Percentiles rank a stretch among this genome's conserved stretches.
Evolutionary conservation across 2,888 invertebrate species (phyloP).

Genomic region (Schrankia costaestrigalis): DNA sequence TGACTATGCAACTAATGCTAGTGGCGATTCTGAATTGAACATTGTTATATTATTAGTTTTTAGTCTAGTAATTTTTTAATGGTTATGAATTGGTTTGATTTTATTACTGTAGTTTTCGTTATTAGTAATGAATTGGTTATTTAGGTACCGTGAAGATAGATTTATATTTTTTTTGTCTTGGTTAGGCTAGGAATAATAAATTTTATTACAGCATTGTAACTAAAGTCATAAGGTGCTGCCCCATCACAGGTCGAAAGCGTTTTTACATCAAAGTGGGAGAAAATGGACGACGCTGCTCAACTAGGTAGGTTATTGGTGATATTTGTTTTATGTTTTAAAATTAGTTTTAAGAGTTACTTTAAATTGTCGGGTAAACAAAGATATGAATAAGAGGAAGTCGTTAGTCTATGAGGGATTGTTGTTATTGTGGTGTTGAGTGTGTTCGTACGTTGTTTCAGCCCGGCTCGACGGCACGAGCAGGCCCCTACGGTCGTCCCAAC

Average conservation of each 20-base stretch:
- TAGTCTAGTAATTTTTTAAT: too few species aligned
- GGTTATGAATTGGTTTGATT: too few species aligned
- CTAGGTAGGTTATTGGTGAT: slow-evolving; percentile 86
- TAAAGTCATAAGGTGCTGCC: slow-evolving; percentile 67
- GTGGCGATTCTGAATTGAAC: background rate
- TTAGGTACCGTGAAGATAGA: too few species aligned
- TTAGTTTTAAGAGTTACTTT: slow-evolving; percentile 19
- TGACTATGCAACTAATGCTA: background rate
- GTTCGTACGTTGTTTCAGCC: slow-evolving; percentile 83
- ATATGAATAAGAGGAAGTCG: too few species aligned
- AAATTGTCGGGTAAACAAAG: too few species aligned
- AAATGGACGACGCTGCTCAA: slow-evolving; percentile 89
- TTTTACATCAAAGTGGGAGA: slow-evolving; percentile 90
- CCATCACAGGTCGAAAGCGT: slow-evolving; percentile 73
- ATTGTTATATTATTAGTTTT: too few species aligned
- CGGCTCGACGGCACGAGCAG: slow-evolving; percentile 94
- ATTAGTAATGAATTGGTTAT: too few species aligned
- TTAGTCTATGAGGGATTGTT: background rate
- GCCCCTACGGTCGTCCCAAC: slow-evolving; percentile 84
- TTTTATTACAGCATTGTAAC: slow-evolving; percentile 74
- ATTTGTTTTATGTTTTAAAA: slow-evolving; percentile 23
- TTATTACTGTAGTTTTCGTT: too few species aligned
- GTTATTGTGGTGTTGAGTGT: slow-evolving; percentile 20
- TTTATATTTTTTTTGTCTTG: slow-evolving; percentile 16
- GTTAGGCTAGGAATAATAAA: slow-evolving; percentile 64